Percentiles rank a stretch among this genome's conserved stretches.
Conservation (phyloP, 1,140 invertebrate species). For the Ceratina japonica region DNA sequence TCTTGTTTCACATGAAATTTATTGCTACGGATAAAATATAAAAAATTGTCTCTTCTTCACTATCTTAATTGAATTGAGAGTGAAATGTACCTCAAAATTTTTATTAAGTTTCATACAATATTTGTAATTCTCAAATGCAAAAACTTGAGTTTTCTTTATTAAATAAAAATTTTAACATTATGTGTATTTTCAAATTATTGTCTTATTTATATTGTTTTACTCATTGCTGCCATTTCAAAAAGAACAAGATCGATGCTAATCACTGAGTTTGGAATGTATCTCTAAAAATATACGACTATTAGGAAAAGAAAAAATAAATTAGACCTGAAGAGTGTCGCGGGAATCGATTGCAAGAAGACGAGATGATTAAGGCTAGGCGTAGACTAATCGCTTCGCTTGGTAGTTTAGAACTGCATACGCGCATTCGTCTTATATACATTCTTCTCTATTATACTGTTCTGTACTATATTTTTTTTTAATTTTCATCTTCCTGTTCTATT, state of each 20-base stretch:
- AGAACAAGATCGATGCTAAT: background rate
- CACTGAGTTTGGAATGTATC: background rate
- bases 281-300: background rate
- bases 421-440: constrained; percentile 6
- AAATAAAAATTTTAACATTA: too few species aligned
- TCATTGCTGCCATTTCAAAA: too few species aligned
- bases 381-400: constrained; percentile 55
- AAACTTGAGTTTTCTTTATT: too few species aligned
- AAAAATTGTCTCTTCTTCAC: background rate
- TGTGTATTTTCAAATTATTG: too few species aligned
- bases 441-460: background rate
- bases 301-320: background rate
- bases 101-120: too few species aligned
- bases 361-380: constrained; percentile 21
- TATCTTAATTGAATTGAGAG: too few species aligned
- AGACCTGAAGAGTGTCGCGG: constrained; percentile 10
- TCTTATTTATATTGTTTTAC: too few species aligned
- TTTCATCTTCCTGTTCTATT: background rate
- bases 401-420: constrained; percentile 39
- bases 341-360: constrained; percentile 31
- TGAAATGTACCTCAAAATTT: too few species aligned
- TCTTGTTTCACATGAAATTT: background rate
- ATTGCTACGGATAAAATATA: background rate
- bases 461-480: background rate
- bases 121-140: too few species aligned